Conservation (phyloP, 2,888 invertebrate genomes). For the Spicauda simplicius region DNA sequence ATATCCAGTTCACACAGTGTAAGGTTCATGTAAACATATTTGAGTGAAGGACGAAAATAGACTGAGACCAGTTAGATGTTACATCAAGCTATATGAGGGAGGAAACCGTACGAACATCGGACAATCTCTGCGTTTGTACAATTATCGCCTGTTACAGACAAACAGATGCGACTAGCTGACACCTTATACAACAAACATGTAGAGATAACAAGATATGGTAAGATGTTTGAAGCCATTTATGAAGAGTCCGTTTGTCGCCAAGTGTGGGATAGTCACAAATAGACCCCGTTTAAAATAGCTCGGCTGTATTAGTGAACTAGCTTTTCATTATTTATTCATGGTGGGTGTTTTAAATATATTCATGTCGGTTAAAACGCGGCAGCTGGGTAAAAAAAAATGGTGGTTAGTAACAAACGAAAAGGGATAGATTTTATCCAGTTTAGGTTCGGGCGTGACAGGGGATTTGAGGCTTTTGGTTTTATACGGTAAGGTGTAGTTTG, state of each 20-base stretch:
- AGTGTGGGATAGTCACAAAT: conserved; percentile 16
- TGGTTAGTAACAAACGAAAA: background rate
- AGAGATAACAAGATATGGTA: conserved; percentile 1
- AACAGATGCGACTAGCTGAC: conserved; percentile 4
- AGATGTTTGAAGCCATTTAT: conserved; percentile 8
- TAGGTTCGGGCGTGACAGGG: background rate
- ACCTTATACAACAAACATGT: conserved; percentile 4
- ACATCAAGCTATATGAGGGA: background rate
- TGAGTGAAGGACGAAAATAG: conserved; percentile 8
- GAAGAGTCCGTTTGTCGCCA: conserved; percentile 8
- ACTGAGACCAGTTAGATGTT: background rate
- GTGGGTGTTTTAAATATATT: background rate
- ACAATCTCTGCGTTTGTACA: conserved; percentile 1
- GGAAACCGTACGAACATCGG: conserved; percentile 1
- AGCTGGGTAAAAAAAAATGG: conserved; percentile 1
- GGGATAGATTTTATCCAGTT: conserved; percentile 13
- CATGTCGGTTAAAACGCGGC: background rate
- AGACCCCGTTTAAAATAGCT: conserved; percentile 16
- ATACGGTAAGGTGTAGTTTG: conserved; percentile 50
- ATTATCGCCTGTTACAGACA: conserved; percentile 7
- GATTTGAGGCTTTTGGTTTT: background rate
- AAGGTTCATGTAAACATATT: background rate
- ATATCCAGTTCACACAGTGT: background rate
- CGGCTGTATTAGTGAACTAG: conserved; percentile 10
- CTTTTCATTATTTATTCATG: conserved; percentile 5